Percentiles rank a stretch among this genome's conserved stretches.
Conservation (phyloP, 1,140 invertebrate genomes). For the Leucophenga varia region DNA sequence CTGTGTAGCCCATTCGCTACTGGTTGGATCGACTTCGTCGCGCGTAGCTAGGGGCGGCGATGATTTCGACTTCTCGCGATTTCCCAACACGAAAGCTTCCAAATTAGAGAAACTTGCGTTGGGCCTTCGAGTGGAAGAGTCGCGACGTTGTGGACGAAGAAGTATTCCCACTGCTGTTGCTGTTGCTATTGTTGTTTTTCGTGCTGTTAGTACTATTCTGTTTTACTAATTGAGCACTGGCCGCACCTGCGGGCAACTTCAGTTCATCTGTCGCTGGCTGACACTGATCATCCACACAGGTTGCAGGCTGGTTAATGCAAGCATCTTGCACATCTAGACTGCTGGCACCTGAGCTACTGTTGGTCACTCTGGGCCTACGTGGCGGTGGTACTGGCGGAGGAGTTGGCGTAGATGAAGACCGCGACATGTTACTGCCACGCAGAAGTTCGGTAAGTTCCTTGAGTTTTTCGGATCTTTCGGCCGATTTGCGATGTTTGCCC, state of each 20-base stretch:
- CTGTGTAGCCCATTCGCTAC: constrained; percentile 39
- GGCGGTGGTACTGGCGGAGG: constrained; percentile 55
- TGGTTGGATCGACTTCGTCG: too few species aligned
- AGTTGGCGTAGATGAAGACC: constrained; percentile 46
- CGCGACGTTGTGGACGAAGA: constrained; percentile 28
- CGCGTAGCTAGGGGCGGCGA: constrained; percentile 29
- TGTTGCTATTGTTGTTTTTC: constrained; percentile 5
- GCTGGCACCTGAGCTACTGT: constrained; percentile 18
- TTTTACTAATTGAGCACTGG: constrained; percentile 14
- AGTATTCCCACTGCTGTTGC: constrained; percentile 6
- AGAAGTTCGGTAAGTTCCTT: constrained; percentile 76
- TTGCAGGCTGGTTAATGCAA: constrained; percentile 20
- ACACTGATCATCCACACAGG: constrained; percentile 14
- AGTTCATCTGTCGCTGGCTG: too few species aligned
- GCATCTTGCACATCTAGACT: constrained; percentile 37
- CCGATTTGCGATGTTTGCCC: constrained; percentile 47
- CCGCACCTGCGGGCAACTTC: too few species aligned
- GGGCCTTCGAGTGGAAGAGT: constrained; percentile 36
- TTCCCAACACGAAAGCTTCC: constrained; percentile 45
- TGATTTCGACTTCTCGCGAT: constrained; percentile 51
- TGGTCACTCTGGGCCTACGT: constrained; percentile 31
- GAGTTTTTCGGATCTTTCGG: constrained; percentile 66
- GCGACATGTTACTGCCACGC: constrained; percentile 60
- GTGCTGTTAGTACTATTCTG: constrained; percentile 14
- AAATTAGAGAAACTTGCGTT: constrained; percentile 55